Percentiles rank a stretch among this genome's conserved stretches.
These are phyloP conservation scores for Agrilus biguttatus DNA, from an alignment of 2,888 invertebrate genomes.

Conservation along the genomic window DNA sequence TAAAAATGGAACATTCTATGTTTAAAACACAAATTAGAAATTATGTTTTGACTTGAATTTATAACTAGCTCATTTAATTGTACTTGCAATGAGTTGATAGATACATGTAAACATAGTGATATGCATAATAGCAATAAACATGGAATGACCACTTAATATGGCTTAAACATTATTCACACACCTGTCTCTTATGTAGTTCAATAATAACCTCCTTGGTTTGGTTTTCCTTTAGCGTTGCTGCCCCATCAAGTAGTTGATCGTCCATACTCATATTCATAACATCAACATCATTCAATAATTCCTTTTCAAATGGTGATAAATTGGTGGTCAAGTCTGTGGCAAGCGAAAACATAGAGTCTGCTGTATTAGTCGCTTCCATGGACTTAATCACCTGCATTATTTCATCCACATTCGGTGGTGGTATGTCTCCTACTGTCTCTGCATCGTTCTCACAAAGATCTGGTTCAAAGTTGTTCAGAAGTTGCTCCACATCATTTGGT, in stretches of 20 bases:
- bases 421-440: conserved; percentile 10
- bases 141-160: too few relatives aligned
- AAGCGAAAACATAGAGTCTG: conserved; percentile 24
- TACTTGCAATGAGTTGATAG: too few relatives aligned
- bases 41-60: too few relatives aligned
- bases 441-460: conserved; percentile 22
- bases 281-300: conserved; percentile 36
- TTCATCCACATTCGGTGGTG: conserved; percentile 41
- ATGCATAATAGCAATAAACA: too few relatives aligned
- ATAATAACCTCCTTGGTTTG: conserved; percentile 38
- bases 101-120: too few relatives aligned
- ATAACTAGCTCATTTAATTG: too few relatives aligned
- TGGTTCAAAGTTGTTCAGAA: conserved; percentile 41
- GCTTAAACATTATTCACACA: not conserved
- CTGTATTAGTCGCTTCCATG: conserved; percentile 43
- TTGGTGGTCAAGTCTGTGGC: conserved; percentile 22
- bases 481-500: conserved; percentile 49
- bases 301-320: conserved; percentile 23
- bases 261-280: conserved; percentile 36
- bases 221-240: conserved; percentile 28
- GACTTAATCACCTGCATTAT: conserved; percentile 64
- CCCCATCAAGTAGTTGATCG: conserved; percentile 28
- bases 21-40: too few relatives aligned
- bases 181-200: conserved; percentile 23
- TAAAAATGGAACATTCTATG: too few relatives aligned